These are phyloP conservation scores for Forbesichthys papilliferus DNA, from an alignment of 2,113 vertebrate genomes.

Conservation along the genomic window DNA sequence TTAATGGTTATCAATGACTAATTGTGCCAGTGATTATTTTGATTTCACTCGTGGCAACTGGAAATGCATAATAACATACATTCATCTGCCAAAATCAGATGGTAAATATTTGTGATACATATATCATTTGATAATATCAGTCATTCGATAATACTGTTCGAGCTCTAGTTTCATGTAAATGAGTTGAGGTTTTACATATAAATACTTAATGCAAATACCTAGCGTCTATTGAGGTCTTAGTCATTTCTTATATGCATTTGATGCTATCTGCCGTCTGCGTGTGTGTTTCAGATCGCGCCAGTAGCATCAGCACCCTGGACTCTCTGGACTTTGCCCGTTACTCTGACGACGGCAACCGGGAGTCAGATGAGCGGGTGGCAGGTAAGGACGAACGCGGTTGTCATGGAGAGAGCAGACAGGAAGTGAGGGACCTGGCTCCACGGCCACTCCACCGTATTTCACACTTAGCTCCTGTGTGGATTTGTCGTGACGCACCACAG, in stretches of 20 bases:
- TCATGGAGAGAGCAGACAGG: constrained; percentile 3
- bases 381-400: constrained; percentile 76
- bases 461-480: neutral
- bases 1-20: no score
- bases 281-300: constrained; percentile 85
- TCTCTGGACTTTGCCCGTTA: constrained; percentile 98
- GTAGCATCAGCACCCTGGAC: constrained; percentile 98
- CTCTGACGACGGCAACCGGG: constrained; percentile 97
- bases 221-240: no score
- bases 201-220: no score
- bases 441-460: constrained; percentile 18
- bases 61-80: no score
- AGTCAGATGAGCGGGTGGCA: constrained; percentile 93
- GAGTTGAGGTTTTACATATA: no score
- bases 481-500: constrained; percentile 27
- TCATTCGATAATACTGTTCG: no score
- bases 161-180: no score
- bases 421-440: constrained; percentile 25
- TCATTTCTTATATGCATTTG: neutral
- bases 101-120: no score
- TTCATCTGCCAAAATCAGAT: no score
- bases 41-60: no score
- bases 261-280: constrained; percentile 15
- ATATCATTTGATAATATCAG: no score
- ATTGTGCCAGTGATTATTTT: no score